These are phyloP conservation scores for Sinella curviseta DNA, from an alignment of 1,140 invertebrate species.

Conservation along the genomic window DNA sequence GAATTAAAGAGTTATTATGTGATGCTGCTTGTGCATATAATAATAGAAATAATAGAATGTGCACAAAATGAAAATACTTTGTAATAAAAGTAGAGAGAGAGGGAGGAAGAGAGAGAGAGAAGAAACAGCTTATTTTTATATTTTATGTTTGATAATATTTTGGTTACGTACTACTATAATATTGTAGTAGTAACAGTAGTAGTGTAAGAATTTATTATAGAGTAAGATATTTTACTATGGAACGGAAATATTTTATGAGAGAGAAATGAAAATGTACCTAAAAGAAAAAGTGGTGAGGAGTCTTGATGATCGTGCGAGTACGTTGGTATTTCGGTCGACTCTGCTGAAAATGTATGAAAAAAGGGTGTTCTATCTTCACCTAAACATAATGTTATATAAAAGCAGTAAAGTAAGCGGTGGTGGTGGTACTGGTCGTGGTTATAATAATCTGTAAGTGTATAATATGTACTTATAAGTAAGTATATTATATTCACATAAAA, in stretches of 20 bases:
- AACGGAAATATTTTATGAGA: neutral
- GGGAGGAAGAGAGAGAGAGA: too few relatives aligned
- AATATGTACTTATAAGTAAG: neutral
- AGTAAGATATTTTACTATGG: too few relatives aligned
- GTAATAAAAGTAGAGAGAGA: too few relatives aligned
- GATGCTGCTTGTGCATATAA: neutral
- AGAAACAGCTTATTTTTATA: too few relatives aligned
- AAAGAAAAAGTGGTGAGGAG: neutral
- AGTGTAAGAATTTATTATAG: too few relatives aligned
- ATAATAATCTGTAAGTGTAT: neutral
- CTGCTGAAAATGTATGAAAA: neutral
- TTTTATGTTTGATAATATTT: too few relatives aligned
- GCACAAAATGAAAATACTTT: too few relatives aligned
- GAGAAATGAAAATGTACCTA: neutral
- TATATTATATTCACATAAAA: neutral
- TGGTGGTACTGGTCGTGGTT: neutral
- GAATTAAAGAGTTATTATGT: neutral
- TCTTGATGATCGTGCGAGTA: neutral
- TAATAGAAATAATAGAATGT: too few relatives aligned
- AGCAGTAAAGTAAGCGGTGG: neutral
- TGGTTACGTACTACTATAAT: too few relatives aligned
- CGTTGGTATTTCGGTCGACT: neutral
- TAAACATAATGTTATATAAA: neutral
- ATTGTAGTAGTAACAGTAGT: too few relatives aligned
- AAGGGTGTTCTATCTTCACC: neutral